Evolutionary conservation across 1,140 invertebrate genomes (phyloP).

Genomic region (Leptinotarsa undecemlineata): DNA sequence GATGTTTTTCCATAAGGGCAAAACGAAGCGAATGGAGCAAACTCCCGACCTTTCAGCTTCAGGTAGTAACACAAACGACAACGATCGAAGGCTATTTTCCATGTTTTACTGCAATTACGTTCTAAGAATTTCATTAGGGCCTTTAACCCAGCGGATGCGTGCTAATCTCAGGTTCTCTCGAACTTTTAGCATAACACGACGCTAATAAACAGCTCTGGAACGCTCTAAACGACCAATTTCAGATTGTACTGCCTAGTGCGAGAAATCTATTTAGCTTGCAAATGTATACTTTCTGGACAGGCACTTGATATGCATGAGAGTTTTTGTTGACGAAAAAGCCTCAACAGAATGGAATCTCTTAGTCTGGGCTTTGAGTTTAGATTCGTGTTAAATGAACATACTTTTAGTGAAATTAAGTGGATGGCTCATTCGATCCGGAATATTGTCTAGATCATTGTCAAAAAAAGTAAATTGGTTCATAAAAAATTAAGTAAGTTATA

Average conservation of each 20-base stretch:
- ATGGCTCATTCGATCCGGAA: too few species aligned
- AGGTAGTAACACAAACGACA: slow-evolving; percentile 1
- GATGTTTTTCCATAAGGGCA: neutral
- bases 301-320: too few species aligned
- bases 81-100: slow-evolving; percentile 2
- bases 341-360: too few species aligned
- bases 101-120: neutral
- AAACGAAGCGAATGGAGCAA: neutral
- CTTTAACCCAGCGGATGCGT: neutral
- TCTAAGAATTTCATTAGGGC: neutral
- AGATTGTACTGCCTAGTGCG: neutral
- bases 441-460: too few species aligned
- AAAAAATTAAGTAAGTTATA: too few species aligned
- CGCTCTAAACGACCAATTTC: neutral
- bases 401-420: too few species aligned
- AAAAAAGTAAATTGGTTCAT: too few species aligned
- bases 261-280: too few species aligned
- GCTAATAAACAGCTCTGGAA: neutral
- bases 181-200: slow-evolving; percentile 3
- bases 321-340: too few species aligned
- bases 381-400: too few species aligned
- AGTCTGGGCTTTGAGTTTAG: too few species aligned
- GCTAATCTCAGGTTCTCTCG: neutral
- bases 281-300: too few species aligned
- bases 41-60: neutral